Base-by-base conservation (phyloP, 2,797 vertebrate species). In the Staurois parvus region DNA sequence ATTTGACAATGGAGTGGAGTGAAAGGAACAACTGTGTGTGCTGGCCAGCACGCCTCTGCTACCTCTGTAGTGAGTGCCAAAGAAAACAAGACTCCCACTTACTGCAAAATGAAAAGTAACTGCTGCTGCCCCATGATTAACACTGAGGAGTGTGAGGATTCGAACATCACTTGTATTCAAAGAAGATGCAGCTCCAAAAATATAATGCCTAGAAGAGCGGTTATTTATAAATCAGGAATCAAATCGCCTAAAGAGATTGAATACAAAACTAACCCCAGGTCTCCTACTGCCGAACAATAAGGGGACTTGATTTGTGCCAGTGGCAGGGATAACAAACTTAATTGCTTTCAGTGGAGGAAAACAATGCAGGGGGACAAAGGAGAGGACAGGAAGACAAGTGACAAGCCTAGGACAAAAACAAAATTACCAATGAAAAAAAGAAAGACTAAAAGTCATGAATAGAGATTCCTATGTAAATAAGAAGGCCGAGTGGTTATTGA, bases 21-120 rank as follows among this genome's bases (percentile, higher is more conserved):
- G 92, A 95, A 95, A 93, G 92, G 89, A 92, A 91, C 90, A 91
- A 92, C 93, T 93, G 93, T 93, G 95, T 95, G 93, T 92, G 93
- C 93, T 92, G 93, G 94, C 92, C 94, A 83, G 81, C 89, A 90
- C 90, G 91, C 82, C 91, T 91, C 87, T 76, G 84, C 90, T 92
- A 92, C 91, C 91, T 93, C 84, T 93, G 93, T 94, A 94, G 92
- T 70, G 84, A 70, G 89, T 94, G 95, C 94, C 94, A 94, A 94
- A 90, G 90, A 91, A 93, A 94, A 91, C 19, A 89, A 89, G 90
- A 90, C 92, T 91, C 92, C 93, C 92, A 92, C 93, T 92, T 89
- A 88, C 89, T 30, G 86, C 91, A 92, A 93, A 91, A 70, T 81
- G 89, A 91, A 82, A 91, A 89, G 89, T 84, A 75, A 91, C 92